These are phyloP conservation scores for Drosophila ananassae DNA, from an alignment of 1,140 invertebrate species.

Conservation along the genomic window DNA sequence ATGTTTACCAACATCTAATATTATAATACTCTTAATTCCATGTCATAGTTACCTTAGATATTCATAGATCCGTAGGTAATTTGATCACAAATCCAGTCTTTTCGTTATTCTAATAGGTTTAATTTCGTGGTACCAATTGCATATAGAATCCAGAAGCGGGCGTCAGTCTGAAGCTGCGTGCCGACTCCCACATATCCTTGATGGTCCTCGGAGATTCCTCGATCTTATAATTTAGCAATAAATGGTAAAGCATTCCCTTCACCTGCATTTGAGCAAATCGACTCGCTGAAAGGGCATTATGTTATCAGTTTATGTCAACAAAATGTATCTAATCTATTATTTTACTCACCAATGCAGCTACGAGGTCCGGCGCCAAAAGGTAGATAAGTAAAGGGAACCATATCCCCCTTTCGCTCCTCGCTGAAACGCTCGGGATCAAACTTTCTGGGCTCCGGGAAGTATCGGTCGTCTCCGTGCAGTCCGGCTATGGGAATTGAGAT, in stretches of 20 bases:
- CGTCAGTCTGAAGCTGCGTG: slow-evolving; percentile 67
- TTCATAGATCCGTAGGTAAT: too few species aligned
- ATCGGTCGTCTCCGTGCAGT: slow-evolving; percentile 84
- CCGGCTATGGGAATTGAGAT: slow-evolving; percentile 84
- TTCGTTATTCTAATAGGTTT: neutral
- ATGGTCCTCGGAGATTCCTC: slow-evolving; percentile 79
- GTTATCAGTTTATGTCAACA: too few species aligned
- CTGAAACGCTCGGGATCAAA: slow-evolving; percentile 85
- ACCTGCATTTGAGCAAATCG: slow-evolving; percentile 83
- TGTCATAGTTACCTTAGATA: too few species aligned
- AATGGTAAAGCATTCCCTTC: slow-evolving; percentile 84
- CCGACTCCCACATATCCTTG: slow-evolving; percentile 76
- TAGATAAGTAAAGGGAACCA: slow-evolving; percentile 84
- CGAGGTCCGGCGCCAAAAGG: slow-evolving; percentile 87
- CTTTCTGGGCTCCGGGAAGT: slow-evolving; percentile 85
- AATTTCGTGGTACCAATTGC: slow-evolving; percentile 58
- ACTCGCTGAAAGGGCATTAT: neutral
- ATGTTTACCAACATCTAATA: too few species aligned
- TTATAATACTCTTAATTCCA: too few species aligned
- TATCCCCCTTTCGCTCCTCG: slow-evolving; percentile 78
- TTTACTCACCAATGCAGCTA: slow-evolving; percentile 86
- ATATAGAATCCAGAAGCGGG: slow-evolving; percentile 81
- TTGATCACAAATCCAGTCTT: neutral
- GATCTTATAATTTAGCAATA: slow-evolving; percentile 86
- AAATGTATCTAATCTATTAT: neutral